These are phyloP conservation scores for Pachycephala philippinensis DNA, from an alignment of 2,113 vertebrate species.

Conservation along the genomic window DNA sequence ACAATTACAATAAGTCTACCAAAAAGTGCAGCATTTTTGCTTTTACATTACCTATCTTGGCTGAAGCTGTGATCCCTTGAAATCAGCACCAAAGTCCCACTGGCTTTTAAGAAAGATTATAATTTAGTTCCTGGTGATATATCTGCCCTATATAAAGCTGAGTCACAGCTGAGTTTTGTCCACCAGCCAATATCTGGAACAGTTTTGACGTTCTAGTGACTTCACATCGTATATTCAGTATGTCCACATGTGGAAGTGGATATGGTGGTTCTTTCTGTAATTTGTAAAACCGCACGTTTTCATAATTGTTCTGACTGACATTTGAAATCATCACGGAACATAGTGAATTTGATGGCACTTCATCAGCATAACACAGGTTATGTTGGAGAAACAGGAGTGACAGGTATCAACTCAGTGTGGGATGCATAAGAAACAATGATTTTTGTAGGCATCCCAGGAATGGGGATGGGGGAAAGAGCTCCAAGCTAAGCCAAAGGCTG, in stretches of 20 bases:
- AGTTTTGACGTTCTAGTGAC: not conserved
- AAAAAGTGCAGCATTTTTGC: not conserved
- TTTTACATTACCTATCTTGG: not conserved
- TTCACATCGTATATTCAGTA: not conserved
- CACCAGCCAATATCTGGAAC: not conserved
- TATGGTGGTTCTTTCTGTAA: not conserved
- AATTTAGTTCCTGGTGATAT: not conserved
- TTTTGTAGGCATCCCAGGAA: not conserved
- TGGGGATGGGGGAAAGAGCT: not conserved
- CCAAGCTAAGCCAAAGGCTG: not conserved
- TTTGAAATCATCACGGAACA: not conserved
- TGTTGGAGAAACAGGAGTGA: not conserved
- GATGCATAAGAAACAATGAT: not conserved
- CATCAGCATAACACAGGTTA: not conserved
- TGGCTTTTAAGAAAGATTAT: not conserved
- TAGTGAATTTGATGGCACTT: not conserved
- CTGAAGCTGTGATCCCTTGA: not conserved
- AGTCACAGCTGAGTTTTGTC: not conserved
- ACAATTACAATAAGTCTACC: not conserved
- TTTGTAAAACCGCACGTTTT: not conserved
- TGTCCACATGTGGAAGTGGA: not conserved
- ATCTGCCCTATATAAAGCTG: not conserved
- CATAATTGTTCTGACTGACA: not conserved
- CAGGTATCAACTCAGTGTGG: not conserved
- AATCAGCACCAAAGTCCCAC: not conserved